phyloP scores from a whole-genome alignment of 2,113 vertebrate species.

The Cottus gobio region DNA sequence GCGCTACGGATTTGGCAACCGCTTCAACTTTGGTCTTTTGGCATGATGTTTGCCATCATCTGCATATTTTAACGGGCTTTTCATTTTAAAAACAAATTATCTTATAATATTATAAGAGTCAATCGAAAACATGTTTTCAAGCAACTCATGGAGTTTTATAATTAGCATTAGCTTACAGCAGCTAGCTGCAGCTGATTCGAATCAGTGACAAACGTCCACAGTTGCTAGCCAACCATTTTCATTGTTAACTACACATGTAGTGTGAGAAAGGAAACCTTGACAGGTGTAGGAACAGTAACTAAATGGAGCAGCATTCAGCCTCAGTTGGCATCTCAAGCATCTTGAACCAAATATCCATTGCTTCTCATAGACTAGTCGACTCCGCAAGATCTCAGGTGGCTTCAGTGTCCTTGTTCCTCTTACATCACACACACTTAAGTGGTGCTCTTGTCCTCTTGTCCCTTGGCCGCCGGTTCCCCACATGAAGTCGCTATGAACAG shows the following conservation, averaged over 20 bases:
- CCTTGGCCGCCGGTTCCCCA: constrained; percentile 45
- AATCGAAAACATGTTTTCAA: not conserved
- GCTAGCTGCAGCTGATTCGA: not conserved
- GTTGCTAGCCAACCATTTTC: not conserved
- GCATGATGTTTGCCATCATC: not conserved
- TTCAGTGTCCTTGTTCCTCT: not conserved
- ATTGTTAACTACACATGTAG: not conserved
- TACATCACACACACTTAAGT: not conserved
- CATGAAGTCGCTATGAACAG: constrained; percentile 46
- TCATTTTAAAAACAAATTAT: not conserved
- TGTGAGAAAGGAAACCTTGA: not conserved
- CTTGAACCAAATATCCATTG: not conserved
- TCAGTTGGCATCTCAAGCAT: not conserved
- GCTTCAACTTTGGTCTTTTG: not conserved
- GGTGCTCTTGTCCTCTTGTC: constrained; percentile 7
- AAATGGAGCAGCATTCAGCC: too few relatives aligned
- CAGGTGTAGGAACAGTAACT: not conserved
- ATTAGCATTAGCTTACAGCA: not conserved
- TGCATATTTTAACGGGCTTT: not conserved
- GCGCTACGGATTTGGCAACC: too few relatives aligned
- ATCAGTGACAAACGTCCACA: not conserved
- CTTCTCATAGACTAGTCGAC: not conserved
- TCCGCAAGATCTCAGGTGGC: not conserved
- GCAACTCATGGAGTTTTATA: not conserved
- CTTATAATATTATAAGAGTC: not conserved